Evolutionary conservation across 2,113 vertebrate species (phyloP), one percentile per base, ranked within the genome.

Genomic region (Phalacrocorax aristotelis): DNA sequence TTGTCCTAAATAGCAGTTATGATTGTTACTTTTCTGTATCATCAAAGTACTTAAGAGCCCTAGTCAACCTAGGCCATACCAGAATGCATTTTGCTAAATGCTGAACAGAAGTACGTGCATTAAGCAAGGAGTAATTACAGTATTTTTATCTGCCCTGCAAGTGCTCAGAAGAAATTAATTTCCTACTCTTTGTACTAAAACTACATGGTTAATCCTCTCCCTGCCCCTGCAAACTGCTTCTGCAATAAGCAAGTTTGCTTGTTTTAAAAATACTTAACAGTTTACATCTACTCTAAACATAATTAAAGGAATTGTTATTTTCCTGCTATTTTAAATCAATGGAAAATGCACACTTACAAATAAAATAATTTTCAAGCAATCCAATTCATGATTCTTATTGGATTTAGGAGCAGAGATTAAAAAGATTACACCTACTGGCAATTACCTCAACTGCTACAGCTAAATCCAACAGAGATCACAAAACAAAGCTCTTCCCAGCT

Each of bases 391-490:
- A 77, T 30, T 90, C 64, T 93, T 40, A 89, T 19, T 38, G 30
- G 64, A 93, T 94, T 86, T 77, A 93, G 83, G 62, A 93, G 71
- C 78, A 86, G 32, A 13, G 13, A 88, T 46, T 66, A 70, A 95
- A 90, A 34, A 89, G 46, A 69, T 49, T 83, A 89, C 18, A 93
- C 4, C 21, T 74, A 86, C 30, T 74, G 51, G 54, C 40, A 95
- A 89, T 26, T 54, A 80, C 4, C 34, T 90, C 57, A 89, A 77
- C 58, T 58, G 48, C 13, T 32, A 86, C 46, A 84, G 29, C 36
- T 54, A 95, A 95, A 95, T 62, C 49, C 68, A 88, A 88, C 18
- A 66, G 27, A 75, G 32, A 74, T 42, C 54, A 95, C 0, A 0
- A 86, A 82, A 32, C 22, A 92, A 79, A 89, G 68, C 62, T 88